phyloP scores from a whole-genome alignment of 2,797 vertebrate species.

The Coccyzus lansbergi region DNA sequence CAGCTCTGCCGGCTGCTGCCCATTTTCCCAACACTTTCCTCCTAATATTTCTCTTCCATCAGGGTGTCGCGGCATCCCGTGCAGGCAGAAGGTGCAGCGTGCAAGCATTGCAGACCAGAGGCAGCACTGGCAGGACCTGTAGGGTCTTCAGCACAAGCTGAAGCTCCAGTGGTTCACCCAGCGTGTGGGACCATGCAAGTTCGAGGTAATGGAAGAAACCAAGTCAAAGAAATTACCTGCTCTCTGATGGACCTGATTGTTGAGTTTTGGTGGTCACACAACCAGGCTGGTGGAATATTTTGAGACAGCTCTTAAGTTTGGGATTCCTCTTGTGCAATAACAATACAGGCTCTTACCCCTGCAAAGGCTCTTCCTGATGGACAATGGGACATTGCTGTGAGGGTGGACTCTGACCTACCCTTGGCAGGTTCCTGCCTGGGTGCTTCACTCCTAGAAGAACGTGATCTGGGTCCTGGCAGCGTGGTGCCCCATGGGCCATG shows the following conservation, averaged over 20 bases:
- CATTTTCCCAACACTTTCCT: not conserved
- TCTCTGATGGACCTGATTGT: not conserved
- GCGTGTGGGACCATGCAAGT: too few relatives aligned
- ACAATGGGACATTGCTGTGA: rapidly evolving
- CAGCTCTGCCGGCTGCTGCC: not conserved
- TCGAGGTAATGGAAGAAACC: not conserved
- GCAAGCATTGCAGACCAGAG: rapidly evolving
- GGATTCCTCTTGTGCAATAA: not conserved
- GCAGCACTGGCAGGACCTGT: not conserved
- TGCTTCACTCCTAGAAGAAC: not conserved
- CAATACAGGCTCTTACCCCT: not conserved
- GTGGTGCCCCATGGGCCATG: not conserved
- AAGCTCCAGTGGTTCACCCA: not conserved
- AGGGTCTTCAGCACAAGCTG: not conserved
- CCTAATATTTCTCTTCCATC: not conserved
- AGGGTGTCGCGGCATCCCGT: not conserved
- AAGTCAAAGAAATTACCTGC: not conserved
- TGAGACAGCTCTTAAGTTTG: not conserved
- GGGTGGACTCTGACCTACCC: not conserved
- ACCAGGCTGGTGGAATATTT: not conserved
- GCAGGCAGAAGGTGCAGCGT: constrained; percentile 8
- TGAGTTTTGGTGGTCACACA: not conserved
- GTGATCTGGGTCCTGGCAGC: not conserved
- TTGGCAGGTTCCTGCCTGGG: not conserved
- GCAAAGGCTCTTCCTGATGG: not conserved